Evolutionary conservation across 2,888 invertebrate genomes (phyloP), one percentile per base, ranked within the genome.

Genomic region (Eupithecia inturbata): DNA sequence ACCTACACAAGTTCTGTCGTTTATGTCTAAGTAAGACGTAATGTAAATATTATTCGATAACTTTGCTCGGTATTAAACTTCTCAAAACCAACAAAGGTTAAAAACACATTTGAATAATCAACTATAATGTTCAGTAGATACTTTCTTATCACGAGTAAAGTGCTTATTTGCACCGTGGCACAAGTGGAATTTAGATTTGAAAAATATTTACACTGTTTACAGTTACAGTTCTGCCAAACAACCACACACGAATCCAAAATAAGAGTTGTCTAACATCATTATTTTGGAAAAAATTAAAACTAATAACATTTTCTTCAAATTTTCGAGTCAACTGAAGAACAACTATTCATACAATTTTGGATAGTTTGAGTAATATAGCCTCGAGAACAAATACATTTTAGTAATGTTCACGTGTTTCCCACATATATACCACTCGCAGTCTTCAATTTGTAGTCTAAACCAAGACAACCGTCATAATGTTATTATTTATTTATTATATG

Each of bases 1-100:
- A n/a, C n/a, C n/a, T n/a, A n/a, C 82, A 83, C 80, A 83, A 73
- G 79, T 77, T 81, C 80, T 84, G 82, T 83, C 80, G 81, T 77
- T 79, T 75, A 72, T 77, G 72, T 64, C 75, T 75, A 68, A 72
- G 68, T 75, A 68, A 72, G 68, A 75, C 64, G 72, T 72, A 68
- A 72, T 72, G 63, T 70, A 75, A 72, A 75, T 72, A 76, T 70
- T 71, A 68, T 62, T 71, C 67, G 70, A 71, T 71, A 62, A 68
- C 49, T 66, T 70, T 73, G 67, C 71, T 76, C 71, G 45, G 71
- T 68, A 66, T 66, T 73, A 68, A 72, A 75, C 60, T 73, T 73
- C 66, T 71, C 70, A 75, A 73, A 66, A 71, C 68, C 72, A 76
- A 73, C 76, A 69, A 68, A 73, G 73, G 73, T 68, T 76, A 67